Percentiles rank a stretch among this genome's conserved stretches.
phyloP scores from a whole-genome alignment of 2,888 invertebrate genomes.

The Zhengitettix transpicula region DNA sequence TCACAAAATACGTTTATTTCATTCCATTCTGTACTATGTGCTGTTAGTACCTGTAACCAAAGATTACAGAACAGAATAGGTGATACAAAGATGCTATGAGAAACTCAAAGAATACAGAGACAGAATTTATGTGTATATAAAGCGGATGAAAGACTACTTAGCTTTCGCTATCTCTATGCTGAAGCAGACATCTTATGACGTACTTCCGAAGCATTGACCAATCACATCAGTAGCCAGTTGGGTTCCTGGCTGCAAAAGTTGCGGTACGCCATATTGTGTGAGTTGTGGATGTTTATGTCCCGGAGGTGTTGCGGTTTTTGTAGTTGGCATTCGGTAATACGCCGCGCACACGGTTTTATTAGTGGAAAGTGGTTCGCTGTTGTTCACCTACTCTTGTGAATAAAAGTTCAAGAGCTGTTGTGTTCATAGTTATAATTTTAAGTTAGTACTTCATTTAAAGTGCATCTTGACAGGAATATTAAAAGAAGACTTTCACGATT shows the following conservation, averaged over 20 bases:
- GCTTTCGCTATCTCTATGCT: neutral
- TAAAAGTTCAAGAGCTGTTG: neutral
- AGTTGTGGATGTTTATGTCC: constrained; percentile 12
- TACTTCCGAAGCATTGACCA: constrained; percentile 12
- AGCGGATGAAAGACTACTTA: too few species aligned
- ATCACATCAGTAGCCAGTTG: constrained; percentile 15
- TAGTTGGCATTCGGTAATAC: neutral
- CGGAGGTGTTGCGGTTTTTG: constrained; percentile 7
- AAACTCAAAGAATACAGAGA: too few species aligned
- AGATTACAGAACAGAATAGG: too few species aligned
- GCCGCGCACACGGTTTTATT: neutral
- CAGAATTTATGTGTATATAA: too few species aligned
- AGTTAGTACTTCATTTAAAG: neutral
- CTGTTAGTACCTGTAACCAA: too few species aligned
- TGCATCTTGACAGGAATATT: neutral
- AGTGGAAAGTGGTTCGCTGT: neutral
- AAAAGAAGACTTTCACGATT: constrained; percentile 2
- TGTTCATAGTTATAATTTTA: constrained; percentile 2
- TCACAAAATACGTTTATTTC: too few species aligned
- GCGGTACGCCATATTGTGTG: constrained; percentile 13
- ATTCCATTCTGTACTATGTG: too few species aligned
- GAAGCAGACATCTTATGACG: constrained; percentile 7
- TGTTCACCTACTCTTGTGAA: neutral
- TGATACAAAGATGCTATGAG: too few species aligned
- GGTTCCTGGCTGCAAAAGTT: constrained; percentile 8